Conservation (phyloP, 1,140 invertebrate species). For the Cydia splendana region DNA sequence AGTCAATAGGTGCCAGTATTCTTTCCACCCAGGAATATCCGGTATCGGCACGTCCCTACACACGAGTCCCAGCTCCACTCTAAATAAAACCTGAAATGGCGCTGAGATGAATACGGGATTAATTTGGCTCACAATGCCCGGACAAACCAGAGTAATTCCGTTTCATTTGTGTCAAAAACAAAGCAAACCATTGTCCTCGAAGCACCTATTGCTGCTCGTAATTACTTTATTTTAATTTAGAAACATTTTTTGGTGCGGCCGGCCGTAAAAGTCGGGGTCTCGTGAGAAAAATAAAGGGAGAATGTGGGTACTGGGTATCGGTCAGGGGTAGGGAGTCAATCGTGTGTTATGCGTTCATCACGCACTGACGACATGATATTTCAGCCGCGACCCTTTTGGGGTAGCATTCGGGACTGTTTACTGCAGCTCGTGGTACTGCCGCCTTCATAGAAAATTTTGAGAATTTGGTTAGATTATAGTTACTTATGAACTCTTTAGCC, state of each 20-base stretch:
- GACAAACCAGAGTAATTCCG: conserved; percentile 31
- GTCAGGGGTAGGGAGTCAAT: conserved; percentile 7
- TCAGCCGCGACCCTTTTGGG: neutral
- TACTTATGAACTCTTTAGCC: no score
- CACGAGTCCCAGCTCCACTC: neutral
- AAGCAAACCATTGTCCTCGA: conserved; percentile 17
- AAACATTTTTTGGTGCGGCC: conserved; percentile 16
- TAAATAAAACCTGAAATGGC: conserved; percentile 26
- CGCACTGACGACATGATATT: conserved; percentile 22
- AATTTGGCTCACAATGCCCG: conserved; percentile 28
- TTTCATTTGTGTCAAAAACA: conserved; percentile 28
- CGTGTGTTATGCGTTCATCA: conserved; percentile 19
- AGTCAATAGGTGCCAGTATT: neutral
- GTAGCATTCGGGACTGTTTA: neutral
- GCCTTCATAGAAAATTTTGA: no score
- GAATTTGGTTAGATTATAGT: no score
- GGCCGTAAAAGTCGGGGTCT: conserved; percentile 17
- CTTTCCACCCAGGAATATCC: neutral
- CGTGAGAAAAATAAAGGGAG: conserved; percentile 30
- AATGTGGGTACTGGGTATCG: neutral
- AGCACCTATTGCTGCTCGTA: conserved; percentile 20
- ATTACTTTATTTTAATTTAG: conserved; percentile 31
- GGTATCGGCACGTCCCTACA: neutral
- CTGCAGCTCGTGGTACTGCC: neutral
- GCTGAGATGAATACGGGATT: conserved; percentile 23